These are phyloP conservation scores for Drosophila cognata DNA, from an alignment of 2,888 invertebrate genomes.

Conservation along the genomic window DNA sequence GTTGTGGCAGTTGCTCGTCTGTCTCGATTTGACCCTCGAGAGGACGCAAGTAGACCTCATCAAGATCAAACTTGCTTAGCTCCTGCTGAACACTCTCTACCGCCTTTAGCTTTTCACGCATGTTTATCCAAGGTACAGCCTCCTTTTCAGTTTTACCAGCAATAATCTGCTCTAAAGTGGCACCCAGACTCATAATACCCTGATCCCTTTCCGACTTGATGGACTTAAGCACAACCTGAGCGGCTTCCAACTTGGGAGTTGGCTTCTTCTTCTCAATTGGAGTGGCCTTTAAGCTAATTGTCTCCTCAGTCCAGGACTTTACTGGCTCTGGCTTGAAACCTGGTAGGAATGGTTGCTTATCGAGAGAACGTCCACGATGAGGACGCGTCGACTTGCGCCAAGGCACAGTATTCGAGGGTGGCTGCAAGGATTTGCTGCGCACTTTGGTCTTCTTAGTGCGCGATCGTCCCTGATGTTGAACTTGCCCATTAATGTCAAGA, in stretches of 20 bases:
- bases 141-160: slow-evolving; percentile 83
- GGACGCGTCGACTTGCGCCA: slow-evolving; percentile 84
- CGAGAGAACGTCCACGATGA: slow-evolving; percentile 85
- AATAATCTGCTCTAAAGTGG: slow-evolving; percentile 83
- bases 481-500: slow-evolving; percentile 77
- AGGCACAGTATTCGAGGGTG: slow-evolving; percentile 82
- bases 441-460: slow-evolving; percentile 82
- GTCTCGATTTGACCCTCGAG: slow-evolving; percentile 70
- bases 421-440: slow-evolving; percentile 84
- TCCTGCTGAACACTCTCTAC: slow-evolving; percentile 85
- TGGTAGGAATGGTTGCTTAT: slow-evolving; percentile 83
- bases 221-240: slow-evolving; percentile 86
- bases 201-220: slow-evolving; percentile 85
- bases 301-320: slow-evolving; percentile 89
- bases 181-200: slow-evolving; percentile 83
- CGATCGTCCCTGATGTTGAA: slow-evolving; percentile 80
- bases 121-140: slow-evolving; percentile 84
- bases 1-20: slow-evolving; percentile 69
- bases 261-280: slow-evolving; percentile 86
- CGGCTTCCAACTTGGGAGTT: slow-evolving; percentile 86
- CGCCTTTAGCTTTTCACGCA: slow-evolving; percentile 83
- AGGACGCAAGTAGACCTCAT: slow-evolving; percentile 85
- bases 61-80: slow-evolving; percentile 83
- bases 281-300: slow-evolving; percentile 87
- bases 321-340: slow-evolving; percentile 84